Evolutionary conservation across 1,140 invertebrate species (phyloP).

Genomic region (Antheraea pernyi): DNA sequence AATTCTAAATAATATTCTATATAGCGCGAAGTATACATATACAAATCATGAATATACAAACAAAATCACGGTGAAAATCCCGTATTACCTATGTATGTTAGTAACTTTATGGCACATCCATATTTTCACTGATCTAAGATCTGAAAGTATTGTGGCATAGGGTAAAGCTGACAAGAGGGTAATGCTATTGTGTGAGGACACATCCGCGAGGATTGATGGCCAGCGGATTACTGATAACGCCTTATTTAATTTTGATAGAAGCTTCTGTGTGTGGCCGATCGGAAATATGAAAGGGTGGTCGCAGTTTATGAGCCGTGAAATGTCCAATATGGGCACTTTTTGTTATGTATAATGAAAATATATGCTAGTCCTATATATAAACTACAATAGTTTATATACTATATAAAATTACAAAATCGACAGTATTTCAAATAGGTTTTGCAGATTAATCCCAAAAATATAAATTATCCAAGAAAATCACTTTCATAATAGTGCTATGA

Average conservation of each 20-base stretch:
- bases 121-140: conserved; percentile 9
- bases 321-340: conserved; percentile 6
- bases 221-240: conserved; percentile 55
- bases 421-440: too few species aligned
- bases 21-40: too few species aligned
- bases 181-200: conserved; percentile 33
- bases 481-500: too few species aligned
- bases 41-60: too few species aligned
- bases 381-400: neutral
- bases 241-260: conserved; percentile 55
- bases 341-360: neutral
- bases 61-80: too few species aligned
- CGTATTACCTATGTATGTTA: neutral
- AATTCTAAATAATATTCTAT: too few species aligned
- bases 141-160: conserved; percentile 29
- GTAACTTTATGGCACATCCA: conserved; percentile 22
- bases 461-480: too few species aligned
- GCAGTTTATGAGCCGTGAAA: conserved; percentile 4
- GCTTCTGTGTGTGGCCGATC: conserved; percentile 6
- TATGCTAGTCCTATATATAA: neutral
- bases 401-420: neutral
- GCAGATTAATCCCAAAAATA: too few species aligned
- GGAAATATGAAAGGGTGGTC: conserved; percentile 14
- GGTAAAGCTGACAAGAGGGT: conserved; percentile 32
- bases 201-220: conserved; percentile 53